Base-by-base conservation (phyloP, 92 coral and sea anemone genomes). In the Actinostola sp. region DNA sequence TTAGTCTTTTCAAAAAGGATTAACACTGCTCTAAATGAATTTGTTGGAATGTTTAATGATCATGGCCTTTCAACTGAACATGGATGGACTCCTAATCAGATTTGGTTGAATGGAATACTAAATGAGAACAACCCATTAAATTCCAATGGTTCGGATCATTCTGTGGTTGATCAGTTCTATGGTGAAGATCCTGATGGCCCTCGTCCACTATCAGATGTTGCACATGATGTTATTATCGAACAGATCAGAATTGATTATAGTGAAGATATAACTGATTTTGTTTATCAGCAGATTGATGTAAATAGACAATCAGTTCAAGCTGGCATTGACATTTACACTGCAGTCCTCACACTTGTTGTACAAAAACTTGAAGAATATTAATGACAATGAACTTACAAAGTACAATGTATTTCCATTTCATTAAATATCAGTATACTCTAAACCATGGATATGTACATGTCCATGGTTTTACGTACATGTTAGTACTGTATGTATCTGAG, bases 171-270 rank as follows among this genome's bases (percentile, higher is more conserved):
- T 25, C 45, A 76, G 68, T 71, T 76, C 61, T 84, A 84, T 66
- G 80, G 89, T 55, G 75, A 77, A 64, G 89, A 84, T 57, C 84
- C 89, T 27, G 80, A 67, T 63, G 80, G 84, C 30, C 89, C 89
- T 53, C 80, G 69, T 53, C 76, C 84, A 49, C 76, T 55, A 31
- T n/a, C 75, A 27, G 88, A 60, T 76, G 82, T 63, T 66, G 89
- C 53, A 13, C 32, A 80, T 71, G 85, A 51, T 1, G 85, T 78
- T 73, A 67, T 78, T 20, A 82, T 78, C 46, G 62, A 52, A 27
- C 81, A 81, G 57, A 61, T 72, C 49, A 58, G 79, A 67, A 38
- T 78, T 8, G 48, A 75, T 25, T 48, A 64, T 58, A 61, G 33
- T 15, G 61, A 53, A 25, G 65, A 63, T 46, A 72, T 84, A 58